Percentiles rank a stretch among this genome's conserved stretches.
phyloP scores from a whole-genome alignment of 2,797 vertebrate genomes.

The Forpus xanthops region DNA sequence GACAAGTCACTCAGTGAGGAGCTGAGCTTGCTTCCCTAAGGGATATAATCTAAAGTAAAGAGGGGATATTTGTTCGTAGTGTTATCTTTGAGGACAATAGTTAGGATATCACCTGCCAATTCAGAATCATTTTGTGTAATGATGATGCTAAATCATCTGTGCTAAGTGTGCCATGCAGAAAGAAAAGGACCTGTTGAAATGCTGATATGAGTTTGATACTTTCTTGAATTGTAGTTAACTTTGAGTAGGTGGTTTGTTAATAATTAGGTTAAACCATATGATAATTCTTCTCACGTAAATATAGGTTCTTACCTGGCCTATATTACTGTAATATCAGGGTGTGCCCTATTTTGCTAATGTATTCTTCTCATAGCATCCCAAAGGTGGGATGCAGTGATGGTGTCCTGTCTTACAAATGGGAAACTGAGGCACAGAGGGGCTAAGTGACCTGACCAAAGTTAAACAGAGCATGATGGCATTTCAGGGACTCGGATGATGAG shows the following conservation, averaged over 20 bases:
- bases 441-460: background rate
- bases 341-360: background rate
- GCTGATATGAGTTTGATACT: background rate
- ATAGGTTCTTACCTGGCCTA: constrained; percentile 1
- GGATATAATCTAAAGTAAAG: background rate
- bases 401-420: background rate
- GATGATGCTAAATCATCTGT: background rate
- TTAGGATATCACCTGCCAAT: background rate
- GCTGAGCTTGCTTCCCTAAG: background rate
- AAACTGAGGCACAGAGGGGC: background rate
- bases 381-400: background rate
- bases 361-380: background rate
- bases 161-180: background rate
- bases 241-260: background rate
- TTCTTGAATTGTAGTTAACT: background rate
- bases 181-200: background rate
- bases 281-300: background rate
- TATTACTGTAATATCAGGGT: background rate
- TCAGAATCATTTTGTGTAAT: rapidly evolving
- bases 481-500: background rate
- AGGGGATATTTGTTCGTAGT: background rate
- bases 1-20: background rate
- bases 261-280: background rate
- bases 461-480: background rate
- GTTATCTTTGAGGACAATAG: background rate